Conservation (phyloP, 1,140 invertebrate species). For the Papilio polytes region DNA sequence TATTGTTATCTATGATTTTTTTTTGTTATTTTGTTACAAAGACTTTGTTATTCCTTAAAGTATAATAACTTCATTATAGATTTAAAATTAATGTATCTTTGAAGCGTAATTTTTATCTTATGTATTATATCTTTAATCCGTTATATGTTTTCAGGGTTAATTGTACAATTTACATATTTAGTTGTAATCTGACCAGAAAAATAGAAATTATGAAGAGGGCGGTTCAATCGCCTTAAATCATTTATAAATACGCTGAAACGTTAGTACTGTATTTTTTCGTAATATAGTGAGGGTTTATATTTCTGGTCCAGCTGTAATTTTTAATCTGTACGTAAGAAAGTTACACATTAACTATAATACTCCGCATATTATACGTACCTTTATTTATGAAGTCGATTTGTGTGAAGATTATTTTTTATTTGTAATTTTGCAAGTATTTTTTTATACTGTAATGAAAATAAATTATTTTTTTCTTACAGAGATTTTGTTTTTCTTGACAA, state of each 20-base stretch:
- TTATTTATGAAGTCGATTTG: slow-evolving; percentile 54
- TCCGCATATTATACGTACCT: slow-evolving; percentile 50
- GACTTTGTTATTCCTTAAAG: not conserved
- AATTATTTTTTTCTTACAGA: slow-evolving; percentile 71
- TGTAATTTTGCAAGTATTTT: slow-evolving; percentile 58
- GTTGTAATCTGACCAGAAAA: not conserved
- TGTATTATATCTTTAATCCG: not conserved
- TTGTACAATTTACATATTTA: not conserved
- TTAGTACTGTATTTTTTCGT: too few relatives aligned
- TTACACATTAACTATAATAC: slow-evolving; percentile 27
- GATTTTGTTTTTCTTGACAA: slow-evolving; percentile 30
- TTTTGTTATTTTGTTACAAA: slow-evolving; percentile 3
- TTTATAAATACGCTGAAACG: too few relatives aligned
- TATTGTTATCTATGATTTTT: not conserved
- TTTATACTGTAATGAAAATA: slow-evolving; percentile 68
- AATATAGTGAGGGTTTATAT: too few relatives aligned
- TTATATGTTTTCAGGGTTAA: slow-evolving; percentile 26
- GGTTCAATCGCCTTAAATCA: too few relatives aligned
- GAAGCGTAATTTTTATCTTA: not conserved
- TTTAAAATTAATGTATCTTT: not conserved
- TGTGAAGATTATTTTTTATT: slow-evolving; percentile 55
- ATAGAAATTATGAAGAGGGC: too few relatives aligned
- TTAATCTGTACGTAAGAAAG: not conserved
- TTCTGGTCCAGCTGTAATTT: not conserved
- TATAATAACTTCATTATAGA: not conserved